phyloP scores from a whole-genome alignment of 2,888 invertebrate genomes.

The Rhaphigaster nebulosa region DNA sequence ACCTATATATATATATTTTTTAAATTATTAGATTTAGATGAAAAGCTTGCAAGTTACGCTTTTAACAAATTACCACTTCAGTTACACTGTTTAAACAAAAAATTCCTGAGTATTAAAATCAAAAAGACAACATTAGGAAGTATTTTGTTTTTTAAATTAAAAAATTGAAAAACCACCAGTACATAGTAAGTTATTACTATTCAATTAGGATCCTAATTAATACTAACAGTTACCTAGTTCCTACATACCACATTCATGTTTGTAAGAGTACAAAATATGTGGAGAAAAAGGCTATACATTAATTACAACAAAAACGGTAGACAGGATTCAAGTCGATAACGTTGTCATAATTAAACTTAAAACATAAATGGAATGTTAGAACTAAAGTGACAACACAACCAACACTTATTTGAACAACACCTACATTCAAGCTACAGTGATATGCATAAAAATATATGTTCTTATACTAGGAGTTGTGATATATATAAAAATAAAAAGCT shows the following conservation, averaged over 20 bases:
- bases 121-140: conserved; percentile 53
- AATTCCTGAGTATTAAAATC: conserved; percentile 58
- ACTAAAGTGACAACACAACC: conserved; percentile 61
- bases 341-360: conserved; percentile 54
- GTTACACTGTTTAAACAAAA: neutral
- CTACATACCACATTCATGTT: conserved; percentile 64
- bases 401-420: conserved; percentile 61
- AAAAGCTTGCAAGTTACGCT: conserved; percentile 63
- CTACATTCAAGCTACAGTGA: conserved; percentile 64
- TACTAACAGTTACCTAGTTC: conserved; percentile 61
- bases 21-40: conserved; percentile 63
- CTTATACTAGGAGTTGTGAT: conserved; percentile 64
- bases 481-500: conserved; percentile 62
- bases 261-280: conserved; percentile 60
- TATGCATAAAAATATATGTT: conserved; percentile 66
- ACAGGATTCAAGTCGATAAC: conserved; percentile 55
- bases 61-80: conserved; percentile 58
- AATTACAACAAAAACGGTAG: conserved; percentile 58
- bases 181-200: conserved; percentile 58
- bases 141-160: conserved; percentile 49
- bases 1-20: conserved; percentile 62
- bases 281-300: conserved; percentile 59
- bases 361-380: conserved; percentile 57
- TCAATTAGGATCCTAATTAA: conserved; percentile 57
- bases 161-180: conserved; percentile 56